These are phyloP conservation scores for Rhyacophila evoluta DNA, from an alignment of 2,888 invertebrate species.

Conservation along the genomic window DNA sequence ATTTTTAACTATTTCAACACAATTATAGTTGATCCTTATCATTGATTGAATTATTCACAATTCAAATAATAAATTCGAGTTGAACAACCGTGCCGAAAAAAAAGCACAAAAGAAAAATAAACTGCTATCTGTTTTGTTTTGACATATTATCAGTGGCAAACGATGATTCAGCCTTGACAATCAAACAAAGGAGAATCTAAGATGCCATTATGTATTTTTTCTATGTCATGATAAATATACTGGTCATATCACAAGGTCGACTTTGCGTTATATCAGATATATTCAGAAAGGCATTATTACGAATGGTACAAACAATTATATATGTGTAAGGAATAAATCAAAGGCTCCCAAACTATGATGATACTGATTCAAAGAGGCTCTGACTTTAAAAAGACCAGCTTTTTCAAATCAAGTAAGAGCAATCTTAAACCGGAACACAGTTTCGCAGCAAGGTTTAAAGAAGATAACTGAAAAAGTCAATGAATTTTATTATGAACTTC, in stretches of 20 bases:
- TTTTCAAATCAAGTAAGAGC: too few relatives aligned
- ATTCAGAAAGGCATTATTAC: background rate
- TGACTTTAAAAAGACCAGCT: too few relatives aligned
- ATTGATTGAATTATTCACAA: too few relatives aligned
- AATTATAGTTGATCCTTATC: too few relatives aligned
- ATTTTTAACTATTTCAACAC: too few relatives aligned
- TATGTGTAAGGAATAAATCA: background rate
- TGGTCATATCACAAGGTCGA: slow-evolving; percentile 4
- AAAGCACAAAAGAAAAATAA: background rate
- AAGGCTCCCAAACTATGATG: background rate
- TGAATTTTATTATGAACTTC: too few relatives aligned
- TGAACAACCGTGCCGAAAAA: background rate
- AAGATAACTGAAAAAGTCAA: too few relatives aligned
- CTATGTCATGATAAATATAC: background rate
- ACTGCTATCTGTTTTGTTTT: background rate
- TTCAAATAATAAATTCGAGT: too few relatives aligned
- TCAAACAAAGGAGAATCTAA: slow-evolving; percentile 14
- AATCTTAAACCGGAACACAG: too few relatives aligned
- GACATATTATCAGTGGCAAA: background rate
- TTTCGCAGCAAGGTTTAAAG: too few relatives aligned
- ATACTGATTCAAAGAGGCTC: background rate
- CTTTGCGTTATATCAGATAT: background rate
- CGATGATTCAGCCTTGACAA: slow-evolving; percentile 19
- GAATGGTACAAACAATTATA: background rate
- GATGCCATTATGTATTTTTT: background rate